These are phyloP conservation scores for Falco berigora DNA, from an alignment of 2,797 vertebrate genomes.

Conservation along the genomic window DNA sequence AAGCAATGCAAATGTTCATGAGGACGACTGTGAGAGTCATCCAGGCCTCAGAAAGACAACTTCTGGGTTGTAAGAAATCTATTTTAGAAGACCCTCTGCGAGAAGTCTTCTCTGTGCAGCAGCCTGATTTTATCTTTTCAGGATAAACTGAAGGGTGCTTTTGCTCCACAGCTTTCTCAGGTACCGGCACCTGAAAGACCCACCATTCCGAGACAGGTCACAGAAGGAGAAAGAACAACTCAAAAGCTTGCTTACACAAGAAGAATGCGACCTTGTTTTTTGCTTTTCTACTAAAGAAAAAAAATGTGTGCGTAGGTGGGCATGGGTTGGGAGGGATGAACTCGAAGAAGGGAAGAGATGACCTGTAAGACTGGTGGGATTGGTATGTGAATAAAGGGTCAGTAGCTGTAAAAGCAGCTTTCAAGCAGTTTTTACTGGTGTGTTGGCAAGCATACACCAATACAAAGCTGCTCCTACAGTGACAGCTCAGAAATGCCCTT, in stretches of 20 bases:
- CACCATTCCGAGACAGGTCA: not conserved
- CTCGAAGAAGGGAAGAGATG: fast-evolving
- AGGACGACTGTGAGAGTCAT: not conserved
- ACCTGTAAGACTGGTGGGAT: not conserved
- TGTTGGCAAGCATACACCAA: not conserved
- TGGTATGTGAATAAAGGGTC: not conserved
- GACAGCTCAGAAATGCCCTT: not conserved
- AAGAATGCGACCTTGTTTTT: not conserved
- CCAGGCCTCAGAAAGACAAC: not conserved
- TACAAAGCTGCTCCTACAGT: not conserved
- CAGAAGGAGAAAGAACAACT: not conserved
- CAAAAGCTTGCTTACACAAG: not conserved
- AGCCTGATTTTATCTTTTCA: not conserved
- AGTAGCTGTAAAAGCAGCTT: not conserved
- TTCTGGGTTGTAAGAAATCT: not conserved
- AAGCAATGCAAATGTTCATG: not conserved
- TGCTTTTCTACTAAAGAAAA: not conserved
- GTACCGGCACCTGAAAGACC: not conserved
- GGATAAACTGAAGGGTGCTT: not conserved
- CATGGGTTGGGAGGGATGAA: not conserved
- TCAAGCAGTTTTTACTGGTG: not conserved
- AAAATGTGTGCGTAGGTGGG: fast-evolving
- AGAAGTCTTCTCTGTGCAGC: not conserved
- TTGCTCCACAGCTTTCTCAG: not conserved
- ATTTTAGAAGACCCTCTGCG: not conserved